phyloP scores from a whole-genome alignment of 2,113 vertebrate genomes.

The Ondatra zibethicus region DNA sequence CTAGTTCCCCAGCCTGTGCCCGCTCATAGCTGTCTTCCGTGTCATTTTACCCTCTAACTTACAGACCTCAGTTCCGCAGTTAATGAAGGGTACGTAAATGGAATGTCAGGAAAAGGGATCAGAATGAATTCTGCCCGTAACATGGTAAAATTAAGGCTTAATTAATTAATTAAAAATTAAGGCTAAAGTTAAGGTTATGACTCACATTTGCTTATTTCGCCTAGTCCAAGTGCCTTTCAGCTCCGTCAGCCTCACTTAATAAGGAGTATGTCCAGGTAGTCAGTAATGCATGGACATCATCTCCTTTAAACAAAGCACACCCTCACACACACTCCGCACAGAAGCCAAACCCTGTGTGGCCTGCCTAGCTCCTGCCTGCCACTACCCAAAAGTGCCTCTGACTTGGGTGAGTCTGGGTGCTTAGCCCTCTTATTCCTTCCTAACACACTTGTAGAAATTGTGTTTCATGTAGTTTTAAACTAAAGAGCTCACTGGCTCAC shows the following conservation, averaged over 20 bases:
- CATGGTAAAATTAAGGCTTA: neutral
- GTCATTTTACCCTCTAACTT: neutral
- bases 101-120: neutral
- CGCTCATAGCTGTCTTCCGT: neutral
- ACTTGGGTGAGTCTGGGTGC: neutral
- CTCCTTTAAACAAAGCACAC: slow-evolving; percentile 9
- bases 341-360: neutral
- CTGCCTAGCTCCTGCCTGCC: neutral
- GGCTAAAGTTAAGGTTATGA: neutral
- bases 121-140: neutral
- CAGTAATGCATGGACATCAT: neutral
- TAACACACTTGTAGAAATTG: neutral
- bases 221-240: neutral
- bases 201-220: neutral
- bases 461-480: neutral
- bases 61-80: neutral
- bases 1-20: neutral
- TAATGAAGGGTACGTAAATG: neutral
- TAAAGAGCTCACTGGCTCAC: neutral
- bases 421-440: neutral
- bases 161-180: neutral
- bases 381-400: neutral
- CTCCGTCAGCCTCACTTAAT: neutral
- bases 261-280: neutral
- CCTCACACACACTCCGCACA: neutral